Base-by-base conservation (phyloP, 1,140 invertebrate genomes). In the Amphibalanus amphitrite region DNA sequence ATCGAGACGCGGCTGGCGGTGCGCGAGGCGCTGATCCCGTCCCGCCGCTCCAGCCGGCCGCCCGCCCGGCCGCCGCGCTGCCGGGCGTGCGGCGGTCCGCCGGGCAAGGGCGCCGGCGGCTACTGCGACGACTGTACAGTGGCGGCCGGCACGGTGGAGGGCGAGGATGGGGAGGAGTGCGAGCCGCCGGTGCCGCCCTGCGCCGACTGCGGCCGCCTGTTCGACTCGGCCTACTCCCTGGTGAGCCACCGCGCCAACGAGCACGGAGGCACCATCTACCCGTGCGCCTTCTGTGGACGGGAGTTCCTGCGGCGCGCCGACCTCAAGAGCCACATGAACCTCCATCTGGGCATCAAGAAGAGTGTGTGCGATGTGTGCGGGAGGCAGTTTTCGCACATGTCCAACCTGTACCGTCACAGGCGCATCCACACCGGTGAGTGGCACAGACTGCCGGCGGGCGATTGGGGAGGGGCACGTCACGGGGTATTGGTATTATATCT, bases 331-430 rank as follows among this genome's bases (percentile, higher is more conserved):
- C 82, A 83, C 71, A 75, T 83, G 15, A 82, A 82, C 65, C 79
- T 82, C 67, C 82, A 83, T 74, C 72, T 82, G 67, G 80, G 80
- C 17, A 82, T 79, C 30, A 82, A 81, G 73, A 76, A 77, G 67
- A 80, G 78, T 30, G 81, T 82, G 8, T 82, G 82, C 68, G 78
- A 82, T 72, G 75, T 81, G 67, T 83, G 82, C 70, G 82, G 82
- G 17, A 76, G 78, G 40, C 80, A 81, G 71, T 83, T 83, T 68
- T 81, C 80, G 74, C 82, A 83, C 71, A 78, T 81, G 29, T 83
- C 82, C 0, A 83, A 83, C 77, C 75, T 83, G 20, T 82, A 81
- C 69, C 78, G 82, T 59, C 82, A 83, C 69, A 76, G 78, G 69
- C 77, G 81, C 74, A 80, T 78, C 73, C 82, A 83, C 72, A 78